These are phyloP conservation scores for Thereva unica DNA, from an alignment of 2,888 invertebrate species.

Conservation along the genomic window DNA sequence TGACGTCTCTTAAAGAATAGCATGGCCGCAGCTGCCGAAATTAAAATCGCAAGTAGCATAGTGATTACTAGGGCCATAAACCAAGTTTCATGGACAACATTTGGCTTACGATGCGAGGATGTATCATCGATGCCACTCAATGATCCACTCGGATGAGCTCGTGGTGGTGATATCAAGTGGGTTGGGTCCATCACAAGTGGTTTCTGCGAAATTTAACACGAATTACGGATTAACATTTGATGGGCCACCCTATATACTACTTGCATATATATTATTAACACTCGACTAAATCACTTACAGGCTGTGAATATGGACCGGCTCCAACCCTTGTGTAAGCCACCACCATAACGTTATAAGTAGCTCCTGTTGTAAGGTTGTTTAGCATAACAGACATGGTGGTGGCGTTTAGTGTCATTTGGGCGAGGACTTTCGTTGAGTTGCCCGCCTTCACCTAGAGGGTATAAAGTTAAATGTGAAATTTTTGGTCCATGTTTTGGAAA, in stretches of 20 bases:
- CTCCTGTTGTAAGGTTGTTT: conserved; percentile 83
- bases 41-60: conserved; percentile 52
- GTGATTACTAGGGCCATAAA: conserved; percentile 56
- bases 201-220: conserved; percentile 48
- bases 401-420: conserved; percentile 84
- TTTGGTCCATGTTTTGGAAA: conserved; percentile 21
- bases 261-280: neutral
- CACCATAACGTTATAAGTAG: conserved; percentile 84
- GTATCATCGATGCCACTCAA: conserved; percentile 55
- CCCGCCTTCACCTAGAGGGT: conserved; percentile 54
- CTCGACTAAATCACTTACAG: conserved; percentile 61
- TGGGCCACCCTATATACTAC: conserved; percentile 13
- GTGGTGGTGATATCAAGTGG: conserved; percentile 57
- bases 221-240: conserved; percentile 15
- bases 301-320: conserved; percentile 82
- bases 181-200: conserved; percentile 58
- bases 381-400: conserved; percentile 88
- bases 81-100: conserved; percentile 57
- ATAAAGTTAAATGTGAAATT: conserved; percentile 34
- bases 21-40: conserved; percentile 54
- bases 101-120: conserved; percentile 55
- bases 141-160: conserved; percentile 59
- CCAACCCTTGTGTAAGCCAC: conserved; percentile 88
- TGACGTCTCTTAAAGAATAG: conserved; percentile 57
- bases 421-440: conserved; percentile 65